Base-by-base conservation (phyloP, 2,113 vertebrate species). In the Callipepla squamata region DNA sequence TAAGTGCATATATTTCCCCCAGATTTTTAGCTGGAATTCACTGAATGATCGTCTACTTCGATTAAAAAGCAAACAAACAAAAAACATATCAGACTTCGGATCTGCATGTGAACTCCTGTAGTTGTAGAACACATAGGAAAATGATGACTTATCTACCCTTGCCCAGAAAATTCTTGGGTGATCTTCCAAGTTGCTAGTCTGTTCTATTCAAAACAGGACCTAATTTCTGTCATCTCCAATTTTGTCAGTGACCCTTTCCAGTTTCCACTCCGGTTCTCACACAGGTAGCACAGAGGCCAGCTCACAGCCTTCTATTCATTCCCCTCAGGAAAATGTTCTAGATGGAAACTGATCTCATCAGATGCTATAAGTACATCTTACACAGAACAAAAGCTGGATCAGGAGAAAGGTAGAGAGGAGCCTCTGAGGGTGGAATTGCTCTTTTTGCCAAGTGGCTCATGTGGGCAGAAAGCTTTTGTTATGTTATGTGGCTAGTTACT, bases 11-110 rank as follows among this genome's bases (percentile, higher is more conserved):
- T 82, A 68, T 50, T 91, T 93, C 68, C 42, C 45, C 34, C 26
- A n/a, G 67, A 42, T 63, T 94, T 65, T 65, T 61, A 94, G 32
- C 72, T 74, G 59, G 50, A 66, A 47, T 92, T 74, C 48, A 74
- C 38, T 14, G 72, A 42, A 47, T 69, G 77, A 72, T 45, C 82
- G 74, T 74, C 47, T 44, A 40, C 53, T 61, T 59, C 21, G 13
- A 28, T 13, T 28, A 28, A 63, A 63, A 63, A 40, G 40, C 30
- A 57, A 57, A 32, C 5, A 55, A 55, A 57, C 25, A 61, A 22
- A 36, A 34, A 34, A 53, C 58, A 2, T 58, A 20, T 84, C 55
- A 74, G 55, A 32, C 91, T 61, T 76, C 45, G 76, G 36, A 69
- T 63, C 45, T 81, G 34, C 11, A 3, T 25, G 44, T n/a, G 21